Conservation (phyloP, 64 coral and sea anemone species). For the Astreopora myriophthalma region DNA sequence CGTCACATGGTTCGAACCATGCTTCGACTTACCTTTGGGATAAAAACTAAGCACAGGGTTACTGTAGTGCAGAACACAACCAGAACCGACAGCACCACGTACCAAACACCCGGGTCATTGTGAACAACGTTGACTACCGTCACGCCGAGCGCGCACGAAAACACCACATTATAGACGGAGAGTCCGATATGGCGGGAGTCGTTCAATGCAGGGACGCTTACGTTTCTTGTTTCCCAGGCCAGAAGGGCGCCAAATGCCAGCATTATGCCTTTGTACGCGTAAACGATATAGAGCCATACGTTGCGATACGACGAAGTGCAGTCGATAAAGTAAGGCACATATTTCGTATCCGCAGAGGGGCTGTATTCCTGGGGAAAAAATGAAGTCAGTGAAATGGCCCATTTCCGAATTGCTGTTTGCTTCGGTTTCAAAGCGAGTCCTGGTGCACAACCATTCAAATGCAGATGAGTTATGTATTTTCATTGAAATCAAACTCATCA, state of each 20-base stretch:
- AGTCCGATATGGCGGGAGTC: constrained; percentile 54
- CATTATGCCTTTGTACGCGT: constrained; percentile 42
- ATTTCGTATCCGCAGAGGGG: background rate
- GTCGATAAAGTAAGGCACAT: constrained; percentile 6
- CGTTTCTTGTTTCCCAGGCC: constrained; percentile 71
- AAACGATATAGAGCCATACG: constrained; percentile 1
- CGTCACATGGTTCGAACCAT: background rate
- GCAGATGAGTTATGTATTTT: too few relatives aligned
- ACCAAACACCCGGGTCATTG: constrained; percentile 29
- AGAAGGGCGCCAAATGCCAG: constrained; percentile 58
- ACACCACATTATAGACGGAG: constrained; percentile 59
- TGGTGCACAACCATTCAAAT: too few relatives aligned
- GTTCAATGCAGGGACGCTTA: constrained; percentile 34
- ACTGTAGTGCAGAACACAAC: constrained; percentile 57
- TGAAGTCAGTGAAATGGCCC: background rate
- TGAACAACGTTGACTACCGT: constrained; percentile 45
- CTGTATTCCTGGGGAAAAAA: constrained; percentile 2
- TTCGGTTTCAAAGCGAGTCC: too few relatives aligned
- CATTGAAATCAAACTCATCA: too few relatives aligned
- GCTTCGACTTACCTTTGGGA: constrained; percentile 60
- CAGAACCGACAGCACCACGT: constrained; percentile 18
- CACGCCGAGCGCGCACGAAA: constrained; percentile 55
- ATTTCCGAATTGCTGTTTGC: too few relatives aligned
- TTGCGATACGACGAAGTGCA: constrained; percentile 5
- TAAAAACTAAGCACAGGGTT: constrained; percentile 48